These are phyloP conservation scores for Drosophila kepulauana DNA, from an alignment of 1,140 invertebrate genomes.

Conservation along the genomic window DNA sequence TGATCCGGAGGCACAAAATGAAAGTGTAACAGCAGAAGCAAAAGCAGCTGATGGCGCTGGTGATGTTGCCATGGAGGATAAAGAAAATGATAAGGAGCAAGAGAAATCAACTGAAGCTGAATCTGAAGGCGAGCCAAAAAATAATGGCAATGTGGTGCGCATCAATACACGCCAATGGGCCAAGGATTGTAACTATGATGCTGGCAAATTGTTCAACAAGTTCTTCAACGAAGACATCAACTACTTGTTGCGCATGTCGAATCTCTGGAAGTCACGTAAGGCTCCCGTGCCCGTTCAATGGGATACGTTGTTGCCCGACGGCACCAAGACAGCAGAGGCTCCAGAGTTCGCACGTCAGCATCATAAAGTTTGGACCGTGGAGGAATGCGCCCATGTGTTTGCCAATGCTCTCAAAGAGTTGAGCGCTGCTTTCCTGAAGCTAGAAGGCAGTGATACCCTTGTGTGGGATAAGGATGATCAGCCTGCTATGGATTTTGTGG, in stretches of 20 bases:
- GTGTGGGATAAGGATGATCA: constrained; percentile 99
- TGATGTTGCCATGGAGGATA: constrained; percentile 82
- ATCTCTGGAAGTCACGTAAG: constrained; percentile 95
- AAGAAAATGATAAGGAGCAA: constrained; percentile 61
- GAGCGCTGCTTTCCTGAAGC: constrained; percentile 87
- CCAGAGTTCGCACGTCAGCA: constrained; percentile 87
- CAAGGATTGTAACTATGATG: constrained; percentile 92
- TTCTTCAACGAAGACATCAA: constrained; percentile 98
- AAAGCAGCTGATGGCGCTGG: constrained; percentile 89
- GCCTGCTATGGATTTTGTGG: constrained; percentile 97
- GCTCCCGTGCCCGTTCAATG: constrained; percentile 93
- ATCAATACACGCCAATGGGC: constrained; percentile 97
- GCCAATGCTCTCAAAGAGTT: constrained; percentile 89
- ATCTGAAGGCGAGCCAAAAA: constrained; percentile 51
- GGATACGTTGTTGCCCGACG: constrained; percentile 88
- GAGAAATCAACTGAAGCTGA: too few relatives aligned
- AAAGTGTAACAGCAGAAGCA: constrained; percentile 59
- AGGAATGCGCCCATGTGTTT: constrained; percentile 90
- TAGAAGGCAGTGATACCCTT: constrained; percentile 89
- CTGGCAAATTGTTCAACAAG: constrained; percentile 93
- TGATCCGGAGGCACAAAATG: constrained; percentile 92
- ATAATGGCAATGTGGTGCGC: constrained; percentile 90
- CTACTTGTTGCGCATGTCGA: constrained; percentile 97
- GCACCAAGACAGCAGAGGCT: constrained; percentile 71
- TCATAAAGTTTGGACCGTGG: constrained; percentile 93